These are phyloP conservation scores for Cyclargus thomasi DNA, from an alignment of 1,140 invertebrate species.

Conservation along the genomic window DNA sequence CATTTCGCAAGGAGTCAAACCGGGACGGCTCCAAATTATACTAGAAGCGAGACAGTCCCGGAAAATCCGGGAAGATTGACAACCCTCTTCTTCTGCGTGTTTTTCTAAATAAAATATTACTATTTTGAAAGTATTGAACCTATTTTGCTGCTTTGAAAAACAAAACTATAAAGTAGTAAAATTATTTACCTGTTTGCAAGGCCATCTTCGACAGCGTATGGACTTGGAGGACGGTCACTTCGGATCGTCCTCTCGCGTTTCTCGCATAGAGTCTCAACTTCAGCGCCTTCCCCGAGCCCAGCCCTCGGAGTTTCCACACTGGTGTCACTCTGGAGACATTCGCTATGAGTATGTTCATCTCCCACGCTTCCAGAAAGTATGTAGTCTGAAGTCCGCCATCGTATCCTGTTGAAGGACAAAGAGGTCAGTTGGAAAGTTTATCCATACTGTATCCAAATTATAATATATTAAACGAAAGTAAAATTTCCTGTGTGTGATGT, in stretches of 20 bases:
- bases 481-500: too few species aligned
- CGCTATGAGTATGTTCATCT: conserved; percentile 48
- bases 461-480: too few species aligned
- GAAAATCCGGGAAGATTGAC: too few species aligned
- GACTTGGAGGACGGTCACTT: conserved; percentile 66
- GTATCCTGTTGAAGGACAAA: conserved; percentile 77
- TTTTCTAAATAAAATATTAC: too few species aligned
- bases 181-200: conserved; percentile 65
- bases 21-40: too few species aligned
- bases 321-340: conserved; percentile 72
- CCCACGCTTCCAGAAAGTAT: conserved; percentile 85
- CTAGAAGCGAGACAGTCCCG: too few species aligned
- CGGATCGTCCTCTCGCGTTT: conserved; percentile 79
- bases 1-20: too few species aligned
- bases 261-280: conserved; percentile 77
- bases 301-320: conserved; percentile 72
- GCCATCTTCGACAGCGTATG: conserved; percentile 57
- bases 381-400: conserved; percentile 90
- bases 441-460: too few species aligned
- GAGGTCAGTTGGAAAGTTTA: too few species aligned
- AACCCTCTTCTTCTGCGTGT: too few species aligned
- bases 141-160: too few species aligned
- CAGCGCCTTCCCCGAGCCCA: conserved; percentile 71
- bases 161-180: conserved; percentile 9
- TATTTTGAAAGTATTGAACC: too few species aligned